These are phyloP conservation scores for Salmo trutta DNA, from an alignment of 2,797 vertebrate species.

Conservation along the genomic window DNA sequence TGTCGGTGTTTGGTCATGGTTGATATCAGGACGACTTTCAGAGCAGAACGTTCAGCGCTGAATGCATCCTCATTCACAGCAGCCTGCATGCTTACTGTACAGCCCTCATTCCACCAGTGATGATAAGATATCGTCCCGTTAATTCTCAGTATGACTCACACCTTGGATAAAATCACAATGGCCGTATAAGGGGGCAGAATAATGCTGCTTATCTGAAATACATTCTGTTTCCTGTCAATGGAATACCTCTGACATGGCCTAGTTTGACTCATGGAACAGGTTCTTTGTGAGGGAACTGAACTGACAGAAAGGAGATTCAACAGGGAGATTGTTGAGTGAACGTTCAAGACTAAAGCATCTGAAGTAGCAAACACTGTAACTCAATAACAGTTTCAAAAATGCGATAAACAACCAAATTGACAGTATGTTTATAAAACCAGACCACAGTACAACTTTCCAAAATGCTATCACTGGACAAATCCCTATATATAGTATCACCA, in stretches of 20 bases:
- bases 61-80: not conserved
- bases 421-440: not conserved
- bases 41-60: slow-evolving; percentile 8
- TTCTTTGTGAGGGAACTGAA: not conserved
- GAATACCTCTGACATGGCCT: not conserved
- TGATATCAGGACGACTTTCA: slow-evolving; percentile 12
- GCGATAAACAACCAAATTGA: not conserved
- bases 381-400: not conserved
- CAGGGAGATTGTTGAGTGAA: not conserved
- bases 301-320: not conserved
- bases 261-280: not conserved
- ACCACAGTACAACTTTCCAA: not conserved
- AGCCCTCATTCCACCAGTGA: slow-evolving; percentile 17
- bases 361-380: not conserved
- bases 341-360: not conserved
- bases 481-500: no score
- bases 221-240: slow-evolving; percentile 28
- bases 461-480: not conserved
- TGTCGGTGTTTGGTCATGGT: slow-evolving; percentile 10
- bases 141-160: slow-evolving; percentile 17
- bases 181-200: slow-evolving; percentile 15
- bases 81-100: slow-evolving; percentile 21
- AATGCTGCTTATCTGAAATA: not conserved
- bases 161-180: slow-evolving; percentile 32
- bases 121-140: slow-evolving; percentile 24